A percentile compares a stretch with the other conserved stretches of the same genome.
phyloP scores from a whole-genome alignment of 2,888 invertebrate species.

The Chrysodeixis includens region DNA sequence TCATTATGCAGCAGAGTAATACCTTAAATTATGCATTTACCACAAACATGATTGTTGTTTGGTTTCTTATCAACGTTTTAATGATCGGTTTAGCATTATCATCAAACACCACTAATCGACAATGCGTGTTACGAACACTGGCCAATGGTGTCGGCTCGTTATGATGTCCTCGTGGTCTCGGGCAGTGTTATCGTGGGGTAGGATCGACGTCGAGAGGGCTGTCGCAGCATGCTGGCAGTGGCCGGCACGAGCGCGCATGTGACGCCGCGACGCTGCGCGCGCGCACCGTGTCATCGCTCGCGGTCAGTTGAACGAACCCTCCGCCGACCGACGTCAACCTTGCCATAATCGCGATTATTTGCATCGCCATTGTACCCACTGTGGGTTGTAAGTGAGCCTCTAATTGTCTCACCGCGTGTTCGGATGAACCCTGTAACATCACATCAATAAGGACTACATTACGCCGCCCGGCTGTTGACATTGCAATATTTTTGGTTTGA shows the following conservation, averaged over 20 bases:
- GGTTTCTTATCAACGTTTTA: constrained; percentile 46
- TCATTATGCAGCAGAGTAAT: constrained; percentile 22
- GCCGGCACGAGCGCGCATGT: constrained; percentile 65
- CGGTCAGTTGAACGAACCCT: constrained; percentile 89
- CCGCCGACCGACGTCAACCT: constrained; percentile 86
- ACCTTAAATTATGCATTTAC: constrained; percentile 32
- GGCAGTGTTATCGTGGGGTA: constrained; percentile 19
- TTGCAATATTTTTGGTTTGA: constrained; percentile 34
- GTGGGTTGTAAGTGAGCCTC: constrained; percentile 75
- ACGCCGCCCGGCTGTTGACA: constrained; percentile 30
- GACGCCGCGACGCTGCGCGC: constrained; percentile 82
- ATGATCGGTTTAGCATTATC: constrained; percentile 34
- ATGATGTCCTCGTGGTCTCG: constrained; percentile 13
- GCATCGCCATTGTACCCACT: constrained; percentile 85
- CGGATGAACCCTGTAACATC: constrained; percentile 51
- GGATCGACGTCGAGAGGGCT: constrained; percentile 43
- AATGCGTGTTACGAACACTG: neutral
- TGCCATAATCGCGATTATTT: constrained; percentile 89
- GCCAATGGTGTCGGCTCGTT: constrained; percentile 7
- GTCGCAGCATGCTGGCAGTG: constrained; percentile 59
- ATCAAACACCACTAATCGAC: constrained; percentile 11
- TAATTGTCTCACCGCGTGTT: constrained; percentile 72
- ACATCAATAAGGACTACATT: constrained; percentile 26
- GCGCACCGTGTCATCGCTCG: constrained; percentile 88
- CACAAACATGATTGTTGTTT: constrained; percentile 39